Evolutionary conservation across 2,888 invertebrate species (phyloP).

Genomic region (Rhopalosiphum nymphaeae): DNA sequence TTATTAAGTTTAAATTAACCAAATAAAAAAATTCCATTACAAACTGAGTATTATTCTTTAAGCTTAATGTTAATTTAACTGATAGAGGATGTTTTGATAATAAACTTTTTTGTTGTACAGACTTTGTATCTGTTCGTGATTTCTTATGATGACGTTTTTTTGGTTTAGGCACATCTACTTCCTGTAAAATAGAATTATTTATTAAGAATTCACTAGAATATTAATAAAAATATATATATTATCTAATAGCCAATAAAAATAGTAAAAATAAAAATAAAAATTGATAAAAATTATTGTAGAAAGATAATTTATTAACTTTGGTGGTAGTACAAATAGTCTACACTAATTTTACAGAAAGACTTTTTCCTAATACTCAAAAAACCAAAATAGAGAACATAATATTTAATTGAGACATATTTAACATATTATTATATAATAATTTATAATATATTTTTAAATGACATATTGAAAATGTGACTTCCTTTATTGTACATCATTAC

Average conservation of each 20-base stretch:
- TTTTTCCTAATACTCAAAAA: no score
- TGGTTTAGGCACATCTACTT: constrained; percentile 51
- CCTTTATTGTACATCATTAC: no score
- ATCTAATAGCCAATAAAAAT: background rate
- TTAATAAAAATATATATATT: background rate
- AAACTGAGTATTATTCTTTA: constrained; percentile 70
- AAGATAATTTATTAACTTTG: background rate
- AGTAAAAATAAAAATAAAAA: background rate
- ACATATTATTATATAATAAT: no score
- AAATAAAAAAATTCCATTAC: constrained; percentile 76
- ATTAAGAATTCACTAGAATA: background rate
- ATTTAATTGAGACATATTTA: no score
- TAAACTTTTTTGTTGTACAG: constrained; percentile 72
- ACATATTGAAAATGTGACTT: no score
- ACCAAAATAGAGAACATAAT: no score
- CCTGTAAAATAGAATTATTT: constrained; percentile 11
- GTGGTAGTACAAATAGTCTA: background rate
- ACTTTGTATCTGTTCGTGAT: constrained; percentile 66
- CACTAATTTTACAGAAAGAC: background rate
- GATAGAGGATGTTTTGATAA: constrained; percentile 81
- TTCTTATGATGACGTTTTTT: constrained; percentile 66
- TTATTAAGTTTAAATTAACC: constrained; percentile 80
- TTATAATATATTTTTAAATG: no score
- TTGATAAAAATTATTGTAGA: background rate
- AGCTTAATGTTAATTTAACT: constrained; percentile 77